Base-by-base conservation (phyloP, 1,140 invertebrate species). In the Procambarus virginalis region DNA sequence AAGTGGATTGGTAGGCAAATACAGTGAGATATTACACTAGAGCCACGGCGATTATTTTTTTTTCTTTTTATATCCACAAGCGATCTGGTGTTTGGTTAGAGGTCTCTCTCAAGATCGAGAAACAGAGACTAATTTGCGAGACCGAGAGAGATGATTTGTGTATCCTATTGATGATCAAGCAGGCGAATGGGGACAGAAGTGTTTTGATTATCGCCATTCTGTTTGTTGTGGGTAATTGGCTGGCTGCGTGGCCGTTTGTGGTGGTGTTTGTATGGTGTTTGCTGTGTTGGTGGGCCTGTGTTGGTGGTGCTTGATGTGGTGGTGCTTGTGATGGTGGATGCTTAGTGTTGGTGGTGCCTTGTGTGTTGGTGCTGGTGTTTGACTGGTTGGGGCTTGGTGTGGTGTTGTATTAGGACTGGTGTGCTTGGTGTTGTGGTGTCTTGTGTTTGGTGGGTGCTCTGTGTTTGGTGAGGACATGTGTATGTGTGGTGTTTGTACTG, bases 1-100 rank as follows among this genome's bases (percentile, higher is more conserved):
- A 88, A 88, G 86, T 70, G 86, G 78, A 88, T 81, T 88, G 86
- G 68, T 51, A 58, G 79, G 86, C 77, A 87, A 87, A 87, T 87
- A 87, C 77, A 87, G 77, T 87, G 83, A 76, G 48, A 85, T 75
- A 76, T 81, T 81, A 81, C 49, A 48, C 20, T 81, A 34, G 79
- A 81, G 79, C 79, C 51, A 58, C 12, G 51, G 14, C 12, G 51
- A n/a, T 58, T 60, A 4, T 81, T 81, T 81, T 60, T 20, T 17
- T 64, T 64, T 17, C 14, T 14, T 20, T 64, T 64, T 34, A 8
- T 51, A 2, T 58, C 4, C 48, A 22, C 79, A 81, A 81, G 79
- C 55, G 79, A 81, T 34, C n/a, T 45, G 55, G 55, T 49, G 12
- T 48, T 34, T 48, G 46, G 76, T 78, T 51, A 49, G 22, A 49